Conservation (phyloP, 2,888 invertebrate genomes). For the Busseola fusca region DNA sequence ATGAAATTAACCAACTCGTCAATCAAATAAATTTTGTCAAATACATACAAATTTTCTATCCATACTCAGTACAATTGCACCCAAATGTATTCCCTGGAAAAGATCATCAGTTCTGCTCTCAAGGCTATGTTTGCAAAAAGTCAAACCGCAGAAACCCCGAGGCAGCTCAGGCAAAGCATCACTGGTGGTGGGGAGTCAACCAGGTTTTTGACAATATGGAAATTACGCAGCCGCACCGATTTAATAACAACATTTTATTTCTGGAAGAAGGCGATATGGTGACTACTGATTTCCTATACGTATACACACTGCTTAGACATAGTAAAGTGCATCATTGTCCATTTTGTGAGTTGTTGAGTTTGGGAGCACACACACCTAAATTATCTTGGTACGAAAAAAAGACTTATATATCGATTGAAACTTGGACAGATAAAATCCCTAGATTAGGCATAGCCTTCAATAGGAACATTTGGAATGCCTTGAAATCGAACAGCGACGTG, state of each 20-base stretch:
- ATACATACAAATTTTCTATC: conserved; percentile 66
- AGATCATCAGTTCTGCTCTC: conserved; percentile 64
- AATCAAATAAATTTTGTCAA: conserved; percentile 53
- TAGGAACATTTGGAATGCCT: conserved; percentile 66
- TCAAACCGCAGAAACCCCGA: conserved; percentile 54
- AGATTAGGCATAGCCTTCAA: conserved; percentile 70
- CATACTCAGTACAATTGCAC: conserved; percentile 69
- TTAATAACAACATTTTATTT: conserved; percentile 63
- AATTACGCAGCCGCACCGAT: conserved; percentile 39
- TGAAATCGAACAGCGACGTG: conserved; percentile 61
- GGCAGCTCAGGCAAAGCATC: conserved; percentile 69
- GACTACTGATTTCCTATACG: conserved; percentile 68
- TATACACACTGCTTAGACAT: conserved; percentile 60
- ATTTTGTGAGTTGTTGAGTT: conserved; percentile 68
- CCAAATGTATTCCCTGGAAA: conserved; percentile 70
- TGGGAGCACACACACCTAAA: conserved; percentile 64
- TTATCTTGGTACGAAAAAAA: conserved; percentile 46
- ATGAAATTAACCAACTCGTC: conserved; percentile 61
- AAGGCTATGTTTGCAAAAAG: conserved; percentile 64
- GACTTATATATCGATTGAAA: conserved; percentile 54
- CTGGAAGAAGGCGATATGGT: conserved; percentile 68
- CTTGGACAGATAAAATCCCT: conserved; percentile 59
- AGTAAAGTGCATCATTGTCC: conserved; percentile 57
- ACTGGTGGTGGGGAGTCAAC: conserved; percentile 76
- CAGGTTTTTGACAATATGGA: conserved; percentile 69